Conservation (phyloP, 2,797 vertebrate species). For the Schizothorax lantsangensis region DNA sequence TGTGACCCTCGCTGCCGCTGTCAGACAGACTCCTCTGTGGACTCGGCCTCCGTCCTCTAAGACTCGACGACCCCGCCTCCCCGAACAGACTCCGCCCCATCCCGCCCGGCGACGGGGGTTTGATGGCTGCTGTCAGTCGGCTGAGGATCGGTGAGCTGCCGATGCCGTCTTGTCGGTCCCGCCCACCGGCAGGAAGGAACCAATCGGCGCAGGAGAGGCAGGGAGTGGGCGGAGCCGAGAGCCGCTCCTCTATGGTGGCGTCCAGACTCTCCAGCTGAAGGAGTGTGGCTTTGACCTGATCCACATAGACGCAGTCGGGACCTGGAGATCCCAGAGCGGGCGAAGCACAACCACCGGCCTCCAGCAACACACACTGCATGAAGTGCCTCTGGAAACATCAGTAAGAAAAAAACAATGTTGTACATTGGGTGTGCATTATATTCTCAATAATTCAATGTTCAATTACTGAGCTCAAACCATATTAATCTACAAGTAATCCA, state of each 20-base stretch:
- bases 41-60: slow-evolving; percentile 75
- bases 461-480: background rate
- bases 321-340: slow-evolving; percentile 85
- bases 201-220: slow-evolving; percentile 90
- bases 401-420: background rate
- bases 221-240: slow-evolving; percentile 81
- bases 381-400: slow-evolving; percentile 85
- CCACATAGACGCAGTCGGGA: slow-evolving; percentile 93
- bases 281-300: slow-evolving; percentile 92
- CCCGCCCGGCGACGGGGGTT: slow-evolving; percentile 66
- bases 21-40: slow-evolving; percentile 80
- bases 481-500: too few relatives aligned
- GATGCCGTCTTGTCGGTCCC: slow-evolving; percentile 80
- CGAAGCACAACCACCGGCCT: slow-evolving; percentile 90
- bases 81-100: slow-evolving; percentile 80
- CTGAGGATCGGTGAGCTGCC: slow-evolving; percentile 72
- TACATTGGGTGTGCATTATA: background rate
- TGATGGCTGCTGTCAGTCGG: slow-evolving; percentile 66
- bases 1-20: slow-evolving; percentile 73
- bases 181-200: slow-evolving; percentile 82
- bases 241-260: slow-evolving; percentile 80
- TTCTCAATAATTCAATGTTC: background rate
- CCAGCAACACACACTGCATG: slow-evolving; percentile 91
- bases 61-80: slow-evolving; percentile 66
- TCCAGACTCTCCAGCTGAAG: slow-evolving; percentile 88